A percentile compares a stretch with the other conserved stretches of the same genome.
Conservation (phyloP, 2,113 vertebrate species). For the Micronisus gabar region DNA sequence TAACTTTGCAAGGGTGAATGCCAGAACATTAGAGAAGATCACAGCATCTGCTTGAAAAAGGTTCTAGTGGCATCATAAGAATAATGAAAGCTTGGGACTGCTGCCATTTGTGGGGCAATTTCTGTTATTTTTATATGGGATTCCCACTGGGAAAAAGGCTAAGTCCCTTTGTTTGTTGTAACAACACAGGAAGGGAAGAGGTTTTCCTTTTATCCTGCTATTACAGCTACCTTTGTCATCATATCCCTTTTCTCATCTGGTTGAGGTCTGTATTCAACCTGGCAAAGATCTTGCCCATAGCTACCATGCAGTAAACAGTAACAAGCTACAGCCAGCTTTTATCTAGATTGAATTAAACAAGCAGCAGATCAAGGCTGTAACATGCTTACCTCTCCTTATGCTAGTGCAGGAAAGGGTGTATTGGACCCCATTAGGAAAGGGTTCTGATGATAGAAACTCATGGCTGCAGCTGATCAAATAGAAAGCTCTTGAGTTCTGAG, state of each 20-base stretch:
- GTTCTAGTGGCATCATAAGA: accelerated
- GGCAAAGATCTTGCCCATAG: background rate
- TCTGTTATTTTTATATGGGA: background rate
- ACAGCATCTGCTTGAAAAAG: background rate
- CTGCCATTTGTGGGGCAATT: background rate
- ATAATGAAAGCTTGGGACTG: background rate
- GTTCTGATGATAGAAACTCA: background rate
- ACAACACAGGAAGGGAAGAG: slow-evolving; percentile 44
- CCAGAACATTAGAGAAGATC: background rate
- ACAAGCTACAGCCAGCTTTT: background rate
- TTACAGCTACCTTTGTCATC: slow-evolving; percentile 12
- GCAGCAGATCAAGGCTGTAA: background rate
- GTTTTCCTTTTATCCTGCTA: slow-evolving; percentile 27
- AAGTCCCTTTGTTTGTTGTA: background rate
- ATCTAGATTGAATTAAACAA: background rate
- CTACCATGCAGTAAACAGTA: background rate
- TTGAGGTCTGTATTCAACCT: background rate
- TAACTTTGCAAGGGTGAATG: background rate
- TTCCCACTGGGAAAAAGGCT: background rate
- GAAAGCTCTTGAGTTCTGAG: background rate
- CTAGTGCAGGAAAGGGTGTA: background rate
- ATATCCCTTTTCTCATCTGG: slow-evolving; percentile 22
- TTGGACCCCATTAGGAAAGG: background rate
- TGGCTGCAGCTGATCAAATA: background rate
- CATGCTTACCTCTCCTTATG: background rate